phyloP scores from a whole-genome alignment of 2,888 invertebrate species.

The Sesia apiformis region DNA sequence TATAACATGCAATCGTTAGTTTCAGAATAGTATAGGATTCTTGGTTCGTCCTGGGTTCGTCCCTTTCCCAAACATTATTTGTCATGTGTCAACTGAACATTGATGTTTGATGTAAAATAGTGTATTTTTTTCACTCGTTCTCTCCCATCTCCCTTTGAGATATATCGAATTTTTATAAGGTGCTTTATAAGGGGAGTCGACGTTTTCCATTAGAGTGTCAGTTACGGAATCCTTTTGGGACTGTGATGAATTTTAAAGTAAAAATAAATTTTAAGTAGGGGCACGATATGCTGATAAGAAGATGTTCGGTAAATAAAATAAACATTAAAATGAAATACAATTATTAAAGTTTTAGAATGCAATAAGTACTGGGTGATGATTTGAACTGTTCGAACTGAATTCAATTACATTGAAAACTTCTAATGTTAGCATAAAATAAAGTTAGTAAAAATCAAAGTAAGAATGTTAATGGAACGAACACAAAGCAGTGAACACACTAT shows the following conservation, averaged over 20 bases:
- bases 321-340: background rate
- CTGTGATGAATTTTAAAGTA: constrained; percentile 8
- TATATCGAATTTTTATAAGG: constrained; percentile 38
- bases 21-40: too few species aligned
- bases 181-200: constrained; percentile 21
- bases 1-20: too few species aligned
- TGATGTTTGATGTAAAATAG: constrained; percentile 25
- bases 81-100: constrained; percentile 23
- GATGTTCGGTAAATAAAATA: background rate
- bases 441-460: background rate
- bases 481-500: background rate
- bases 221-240: constrained; percentile 19
- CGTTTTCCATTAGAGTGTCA: constrained; percentile 36
- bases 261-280: constrained; percentile 2
- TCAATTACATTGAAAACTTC: background rate
- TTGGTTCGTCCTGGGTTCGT: too few species aligned
- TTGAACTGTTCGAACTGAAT: too few species aligned
- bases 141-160: constrained; percentile 16
- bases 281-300: background rate
- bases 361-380: background rate
- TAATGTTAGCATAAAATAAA: background rate
- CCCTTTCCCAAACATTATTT: constrained; percentile 14
- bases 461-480: constrained; percentile 3
- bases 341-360: background rate
- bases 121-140: constrained; percentile 18